Percentiles rank a stretch among this genome's conserved stretches.
These are phyloP conservation scores for Melieria omissa DNA, from an alignment of 2,888 invertebrate species.

Conservation along the genomic window DNA sequence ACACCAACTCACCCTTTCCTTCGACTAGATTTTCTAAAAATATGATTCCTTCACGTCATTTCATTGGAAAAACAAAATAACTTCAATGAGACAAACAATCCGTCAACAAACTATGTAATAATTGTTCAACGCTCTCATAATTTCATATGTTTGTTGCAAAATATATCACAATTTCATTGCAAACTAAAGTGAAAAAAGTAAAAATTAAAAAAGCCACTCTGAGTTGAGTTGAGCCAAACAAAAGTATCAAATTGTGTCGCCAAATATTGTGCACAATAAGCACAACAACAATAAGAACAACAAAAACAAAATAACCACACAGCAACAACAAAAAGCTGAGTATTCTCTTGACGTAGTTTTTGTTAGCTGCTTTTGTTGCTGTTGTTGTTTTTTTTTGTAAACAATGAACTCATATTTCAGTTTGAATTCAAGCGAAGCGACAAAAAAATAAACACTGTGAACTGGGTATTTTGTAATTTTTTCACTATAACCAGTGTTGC, in stretches of 20 bases:
- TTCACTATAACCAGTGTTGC: no score
- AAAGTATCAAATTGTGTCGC: slow-evolving; percentile 41
- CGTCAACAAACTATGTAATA: no score
- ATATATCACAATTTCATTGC: no score
- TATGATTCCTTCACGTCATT: no score
- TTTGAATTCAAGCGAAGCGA: slow-evolving; percentile 40
- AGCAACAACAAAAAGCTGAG: slow-evolving; percentile 16
- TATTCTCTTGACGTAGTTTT: background rate
- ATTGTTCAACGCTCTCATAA: no score
- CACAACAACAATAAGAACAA: slow-evolving; percentile 18
- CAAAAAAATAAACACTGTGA: background rate
- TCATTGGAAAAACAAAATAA: no score
- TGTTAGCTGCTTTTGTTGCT: slow-evolving; percentile 17
- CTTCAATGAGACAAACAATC: no score
- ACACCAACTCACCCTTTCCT: no score
- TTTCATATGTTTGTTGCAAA: no score
- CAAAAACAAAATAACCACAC: slow-evolving; percentile 17
- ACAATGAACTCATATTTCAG: slow-evolving; percentile 44
- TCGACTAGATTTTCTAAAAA: no score
- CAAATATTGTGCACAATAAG: slow-evolving; percentile 31
- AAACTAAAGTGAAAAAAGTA: no score
- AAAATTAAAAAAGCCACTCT: no score
- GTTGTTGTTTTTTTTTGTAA: slow-evolving; percentile 18
- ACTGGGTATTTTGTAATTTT: background rate
- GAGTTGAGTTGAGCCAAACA: slow-evolving; percentile 1